These are phyloP conservation scores for Antrozous pallidus DNA, from an alignment of 2,797 vertebrate genomes.

Conservation along the genomic window DNA sequence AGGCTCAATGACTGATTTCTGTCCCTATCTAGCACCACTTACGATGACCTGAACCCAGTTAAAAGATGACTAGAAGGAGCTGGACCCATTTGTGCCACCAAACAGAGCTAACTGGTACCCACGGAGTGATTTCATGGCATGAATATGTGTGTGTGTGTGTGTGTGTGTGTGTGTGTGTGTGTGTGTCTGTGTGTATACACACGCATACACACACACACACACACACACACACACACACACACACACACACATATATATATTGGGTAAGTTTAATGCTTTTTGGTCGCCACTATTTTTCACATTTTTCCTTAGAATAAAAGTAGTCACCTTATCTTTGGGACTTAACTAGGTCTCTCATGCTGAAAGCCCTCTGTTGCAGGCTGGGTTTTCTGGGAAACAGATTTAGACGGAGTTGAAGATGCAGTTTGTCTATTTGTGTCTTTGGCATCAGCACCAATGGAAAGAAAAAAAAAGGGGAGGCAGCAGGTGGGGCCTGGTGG, in stretches of 20 bases:
- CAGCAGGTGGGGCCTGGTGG: too few relatives aligned
- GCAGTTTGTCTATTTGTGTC: background rate
- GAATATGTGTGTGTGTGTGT: too few relatives aligned
- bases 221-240: too few relatives aligned
- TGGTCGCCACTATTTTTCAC: background rate
- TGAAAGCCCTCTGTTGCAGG: background rate
- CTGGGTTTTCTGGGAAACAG: background rate
- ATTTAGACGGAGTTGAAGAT: background rate
- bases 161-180: too few relatives aligned
- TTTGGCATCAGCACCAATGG: background rate
- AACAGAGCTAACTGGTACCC: background rate
- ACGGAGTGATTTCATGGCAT: background rate
- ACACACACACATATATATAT: too few relatives aligned
- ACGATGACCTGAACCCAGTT: background rate
- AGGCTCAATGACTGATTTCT: background rate
- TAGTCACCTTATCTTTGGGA: background rate
- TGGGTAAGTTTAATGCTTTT: background rate
- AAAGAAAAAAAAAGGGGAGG: background rate
- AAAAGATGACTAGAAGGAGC: background rate
- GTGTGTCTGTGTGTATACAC: too few relatives aligned
- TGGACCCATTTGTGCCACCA: background rate
- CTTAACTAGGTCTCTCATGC: background rate
- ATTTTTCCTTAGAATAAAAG: background rate
- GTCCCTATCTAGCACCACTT: background rate
- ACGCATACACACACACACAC: too few relatives aligned